These are phyloP conservation scores for Gambusia holbrooki DNA, from an alignment of 2,113 vertebrate genomes.

Conservation along the genomic window DNA sequence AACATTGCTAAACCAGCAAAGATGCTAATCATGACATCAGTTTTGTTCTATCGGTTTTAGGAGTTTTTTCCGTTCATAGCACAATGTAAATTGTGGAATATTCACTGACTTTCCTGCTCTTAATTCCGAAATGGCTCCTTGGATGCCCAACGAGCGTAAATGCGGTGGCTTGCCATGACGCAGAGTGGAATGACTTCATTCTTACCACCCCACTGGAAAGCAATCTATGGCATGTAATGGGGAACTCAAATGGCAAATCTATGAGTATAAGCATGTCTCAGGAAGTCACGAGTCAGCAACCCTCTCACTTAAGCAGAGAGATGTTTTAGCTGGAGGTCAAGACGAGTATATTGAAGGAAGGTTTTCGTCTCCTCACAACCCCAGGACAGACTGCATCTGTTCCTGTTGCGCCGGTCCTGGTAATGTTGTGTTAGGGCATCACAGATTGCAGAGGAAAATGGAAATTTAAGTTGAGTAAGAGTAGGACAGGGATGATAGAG, in stretches of 20 bases:
- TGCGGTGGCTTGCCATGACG: slow-evolving; percentile 52
- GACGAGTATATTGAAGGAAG: slow-evolving; percentile 22
- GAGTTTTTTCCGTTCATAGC: slow-evolving; percentile 8
- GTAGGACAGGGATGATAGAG: background rate
- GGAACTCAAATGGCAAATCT: slow-evolving; percentile 73
- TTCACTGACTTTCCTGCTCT: slow-evolving; percentile 25
- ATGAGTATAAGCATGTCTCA: slow-evolving; percentile 60
- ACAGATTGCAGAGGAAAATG: background rate
- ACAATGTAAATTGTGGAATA: slow-evolving; percentile 19
- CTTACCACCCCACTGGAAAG: slow-evolving; percentile 65
- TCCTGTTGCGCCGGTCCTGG: background rate
- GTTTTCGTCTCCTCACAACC: slow-evolving; percentile 5
- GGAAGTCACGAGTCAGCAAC: slow-evolving; percentile 69
- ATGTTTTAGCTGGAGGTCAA: slow-evolving; percentile 63
- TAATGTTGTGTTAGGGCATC: slow-evolving; percentile 22
- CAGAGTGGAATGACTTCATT: slow-evolving; percentile 61
- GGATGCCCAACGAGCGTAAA: slow-evolving; percentile 57
- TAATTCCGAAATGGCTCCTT: slow-evolving; percentile 62
- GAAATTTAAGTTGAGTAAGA: background rate
- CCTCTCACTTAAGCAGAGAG: slow-evolving; percentile 53
- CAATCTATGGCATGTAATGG: slow-evolving; percentile 70
- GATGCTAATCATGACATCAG: slow-evolving; percentile 19
- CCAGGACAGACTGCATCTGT: slow-evolving; percentile 9
- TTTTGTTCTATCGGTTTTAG: slow-evolving; percentile 24
- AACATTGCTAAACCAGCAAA: background rate